phyloP scores from a whole-genome alignment of 1,140 invertebrate species.

The Drosophila kohkoa region DNA sequence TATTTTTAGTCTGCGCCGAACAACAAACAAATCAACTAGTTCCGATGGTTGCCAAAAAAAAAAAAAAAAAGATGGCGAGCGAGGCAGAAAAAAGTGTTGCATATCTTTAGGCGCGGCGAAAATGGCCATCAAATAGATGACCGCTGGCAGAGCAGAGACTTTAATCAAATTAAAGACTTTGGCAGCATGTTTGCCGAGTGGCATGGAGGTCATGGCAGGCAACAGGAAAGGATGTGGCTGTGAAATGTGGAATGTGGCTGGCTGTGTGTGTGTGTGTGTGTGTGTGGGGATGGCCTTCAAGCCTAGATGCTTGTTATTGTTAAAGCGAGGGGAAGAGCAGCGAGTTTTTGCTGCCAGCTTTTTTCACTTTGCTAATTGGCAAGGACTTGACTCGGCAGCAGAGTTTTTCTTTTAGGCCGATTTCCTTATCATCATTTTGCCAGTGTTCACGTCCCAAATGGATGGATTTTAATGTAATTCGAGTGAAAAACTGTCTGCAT shows the following conservation, averaged over 20 bases:
- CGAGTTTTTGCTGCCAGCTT: conserved; percentile 38
- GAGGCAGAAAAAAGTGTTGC: conserved; percentile 49
- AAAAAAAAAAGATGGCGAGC: conserved; percentile 3
- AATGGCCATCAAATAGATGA: conserved; percentile 51
- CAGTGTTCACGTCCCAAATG: background rate
- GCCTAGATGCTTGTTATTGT: conserved; percentile 2
- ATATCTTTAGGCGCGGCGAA: conserved; percentile 48
- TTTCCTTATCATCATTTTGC: background rate
- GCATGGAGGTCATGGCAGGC: background rate
- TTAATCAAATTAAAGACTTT: conserved; percentile 66
- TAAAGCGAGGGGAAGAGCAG: background rate
- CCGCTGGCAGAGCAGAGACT: conserved; percentile 14
- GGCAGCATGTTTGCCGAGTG: conserved; percentile 23
- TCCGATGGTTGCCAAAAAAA: conserved; percentile 15
- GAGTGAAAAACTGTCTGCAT: conserved; percentile 46
- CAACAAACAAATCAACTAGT: background rate
- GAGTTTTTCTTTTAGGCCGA: background rate
- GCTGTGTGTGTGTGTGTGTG: background rate
- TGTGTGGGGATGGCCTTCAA: conserved; percentile 2
- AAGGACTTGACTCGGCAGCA: background rate
- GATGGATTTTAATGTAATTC: conserved; percentile 43
- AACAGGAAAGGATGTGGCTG: background rate
- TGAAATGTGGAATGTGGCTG: background rate
- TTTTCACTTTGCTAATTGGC: conserved; percentile 45
- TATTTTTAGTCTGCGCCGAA: background rate